Conservation (phyloP, 2,888 invertebrate genomes). For the Drosophila nr. perissopoda region DNA sequence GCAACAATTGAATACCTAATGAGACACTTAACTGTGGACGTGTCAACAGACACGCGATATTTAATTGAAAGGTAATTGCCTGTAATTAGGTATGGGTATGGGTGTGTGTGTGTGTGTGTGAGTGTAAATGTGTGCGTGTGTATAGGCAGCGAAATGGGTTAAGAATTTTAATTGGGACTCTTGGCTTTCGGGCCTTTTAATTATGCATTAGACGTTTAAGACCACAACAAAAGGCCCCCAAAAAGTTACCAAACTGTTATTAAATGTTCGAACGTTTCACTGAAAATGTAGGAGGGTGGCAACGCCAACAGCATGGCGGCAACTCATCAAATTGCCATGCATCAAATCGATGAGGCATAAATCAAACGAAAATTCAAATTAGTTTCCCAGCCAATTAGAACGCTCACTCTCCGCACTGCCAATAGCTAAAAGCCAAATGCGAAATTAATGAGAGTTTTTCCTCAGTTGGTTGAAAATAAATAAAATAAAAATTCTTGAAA, state of each 20-base stretch:
- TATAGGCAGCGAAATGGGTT: slow-evolving; percentile 30
- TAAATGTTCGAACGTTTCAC: slow-evolving; percentile 41
- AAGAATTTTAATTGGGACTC: slow-evolving; percentile 68
- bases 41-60: slow-evolving; percentile 59
- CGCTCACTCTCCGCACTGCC: slow-evolving; percentile 12
- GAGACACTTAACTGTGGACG: slow-evolving; percentile 29
- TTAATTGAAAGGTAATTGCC: slow-evolving; percentile 78
- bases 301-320: slow-evolving; percentile 24
- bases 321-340: slow-evolving; percentile 67
- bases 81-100: slow-evolving; percentile 67
- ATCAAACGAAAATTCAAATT: slow-evolving; percentile 79
- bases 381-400: slow-evolving; percentile 68
- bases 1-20: slow-evolving; percentile 26
- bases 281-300: background rate
- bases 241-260: slow-evolving; percentile 60
- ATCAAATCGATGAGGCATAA: slow-evolving; percentile 78
- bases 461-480: slow-evolving; percentile 18
- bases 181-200: slow-evolving; percentile 51
- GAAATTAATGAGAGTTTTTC: slow-evolving; percentile 67
- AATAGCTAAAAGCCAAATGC: slow-evolving; percentile 45
- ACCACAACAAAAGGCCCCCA: slow-evolving; percentile 46
- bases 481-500: slow-evolving; percentile 27
- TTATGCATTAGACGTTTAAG: slow-evolving; percentile 68
- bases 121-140: background rate
- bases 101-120: background rate